phyloP scores from a whole-genome alignment of 1,140 invertebrate genomes.

The Listronotus oregonensis region DNA sequence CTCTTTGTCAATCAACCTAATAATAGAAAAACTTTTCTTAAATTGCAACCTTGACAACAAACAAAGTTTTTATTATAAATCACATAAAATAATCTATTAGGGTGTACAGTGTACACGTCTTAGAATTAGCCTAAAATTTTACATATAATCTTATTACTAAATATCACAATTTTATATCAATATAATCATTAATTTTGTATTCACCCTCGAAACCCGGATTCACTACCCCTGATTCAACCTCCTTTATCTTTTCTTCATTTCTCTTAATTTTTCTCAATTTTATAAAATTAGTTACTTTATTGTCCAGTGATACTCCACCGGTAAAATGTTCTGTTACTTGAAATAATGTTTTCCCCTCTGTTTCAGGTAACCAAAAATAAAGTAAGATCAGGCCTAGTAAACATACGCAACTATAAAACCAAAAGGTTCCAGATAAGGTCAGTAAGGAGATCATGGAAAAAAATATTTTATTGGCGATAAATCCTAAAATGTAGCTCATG shows the following conservation, averaged over 20 bases:
- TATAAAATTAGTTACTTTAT: too few species aligned
- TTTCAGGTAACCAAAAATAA: slow-evolving; percentile 73
- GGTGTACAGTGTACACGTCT: too few species aligned
- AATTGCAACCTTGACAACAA: too few species aligned
- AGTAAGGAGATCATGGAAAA: slow-evolving; percentile 66
- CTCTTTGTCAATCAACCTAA: too few species aligned
- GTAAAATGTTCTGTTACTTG: slow-evolving; percentile 67
- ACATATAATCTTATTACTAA: background rate
- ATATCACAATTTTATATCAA: slow-evolving; percentile 14
- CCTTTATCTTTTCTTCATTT: background rate
- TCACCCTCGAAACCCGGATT: slow-evolving; percentile 1
- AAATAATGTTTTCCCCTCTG: slow-evolving; percentile 78
- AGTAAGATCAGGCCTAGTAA: slow-evolving; percentile 66
- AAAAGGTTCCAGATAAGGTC: slow-evolving; percentile 70
- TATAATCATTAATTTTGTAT: background rate
- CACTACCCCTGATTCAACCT: background rate
- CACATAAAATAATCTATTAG: too few species aligned
- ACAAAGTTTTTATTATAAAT: too few species aligned
- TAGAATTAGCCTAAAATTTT: too few species aligned
- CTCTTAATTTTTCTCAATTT: slow-evolving; percentile 44
- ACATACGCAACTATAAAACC: slow-evolving; percentile 66
- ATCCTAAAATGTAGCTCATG: slow-evolving; percentile 72
- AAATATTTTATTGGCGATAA: slow-evolving; percentile 74
- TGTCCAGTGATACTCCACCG: too few species aligned
- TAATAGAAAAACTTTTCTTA: too few species aligned